Conservation (phyloP, 1,140 invertebrate species). For the Atopsyche davidsoni region DNA sequence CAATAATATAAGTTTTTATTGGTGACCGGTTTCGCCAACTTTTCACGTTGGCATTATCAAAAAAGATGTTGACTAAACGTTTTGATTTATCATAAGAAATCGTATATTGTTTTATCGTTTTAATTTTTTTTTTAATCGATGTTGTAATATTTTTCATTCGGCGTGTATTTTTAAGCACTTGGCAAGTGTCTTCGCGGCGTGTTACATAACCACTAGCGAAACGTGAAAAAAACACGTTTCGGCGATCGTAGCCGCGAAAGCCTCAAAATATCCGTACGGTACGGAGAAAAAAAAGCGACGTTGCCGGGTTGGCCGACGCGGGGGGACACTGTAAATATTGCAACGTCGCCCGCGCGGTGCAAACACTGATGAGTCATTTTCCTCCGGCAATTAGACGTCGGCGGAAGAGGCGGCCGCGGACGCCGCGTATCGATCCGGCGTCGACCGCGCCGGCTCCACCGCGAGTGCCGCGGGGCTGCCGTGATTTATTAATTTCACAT, state of each 20-base stretch:
- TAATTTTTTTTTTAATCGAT: background rate
- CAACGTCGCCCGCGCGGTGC: constrained; percentile 27
- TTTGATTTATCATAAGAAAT: background rate
- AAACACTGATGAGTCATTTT: constrained; percentile 28
- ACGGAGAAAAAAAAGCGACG: background rate
- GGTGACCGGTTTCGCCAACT: too few species aligned
- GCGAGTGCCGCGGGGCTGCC: too few species aligned
- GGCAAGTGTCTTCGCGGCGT: constrained; percentile 4
- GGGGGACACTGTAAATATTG: constrained; percentile 22
- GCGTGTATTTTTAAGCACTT: background rate
- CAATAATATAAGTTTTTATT: too few species aligned
- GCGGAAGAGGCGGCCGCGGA: constrained; percentile 4
- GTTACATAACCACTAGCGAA: too few species aligned
- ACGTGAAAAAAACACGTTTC: too few species aligned
- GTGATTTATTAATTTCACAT: too few species aligned
- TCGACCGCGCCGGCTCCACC: too few species aligned
- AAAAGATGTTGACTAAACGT: too few species aligned
- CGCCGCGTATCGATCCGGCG: too few species aligned
- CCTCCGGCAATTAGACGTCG: too few species aligned
- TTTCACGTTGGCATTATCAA: too few species aligned
- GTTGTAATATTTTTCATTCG: background rate
- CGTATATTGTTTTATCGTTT: background rate
- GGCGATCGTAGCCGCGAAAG: too few species aligned
- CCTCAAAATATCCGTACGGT: background rate
- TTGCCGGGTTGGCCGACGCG: constrained; percentile 8